These are phyloP conservation scores for Ophiothrix spiculata DNA, from an alignment of 35 echinoderm and acorn worm genomes.

Conservation along the genomic window DNA sequence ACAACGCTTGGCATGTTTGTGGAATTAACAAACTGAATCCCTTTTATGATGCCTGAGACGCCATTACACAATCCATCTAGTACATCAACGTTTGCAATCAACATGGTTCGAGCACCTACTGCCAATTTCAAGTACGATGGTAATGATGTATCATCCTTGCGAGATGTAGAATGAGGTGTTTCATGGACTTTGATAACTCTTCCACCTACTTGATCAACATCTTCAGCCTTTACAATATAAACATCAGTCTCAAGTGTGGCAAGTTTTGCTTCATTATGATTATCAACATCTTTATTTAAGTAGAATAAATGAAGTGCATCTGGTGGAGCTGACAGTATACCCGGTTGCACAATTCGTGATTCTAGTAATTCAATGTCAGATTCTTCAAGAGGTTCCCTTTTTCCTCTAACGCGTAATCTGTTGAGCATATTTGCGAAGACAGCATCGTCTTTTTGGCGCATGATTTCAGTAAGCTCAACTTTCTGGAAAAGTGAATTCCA, in stretches of 20 bases:
- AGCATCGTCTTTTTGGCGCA: conserved; percentile 57
- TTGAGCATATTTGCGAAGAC: conserved; percentile 27
- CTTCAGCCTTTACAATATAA: background rate
- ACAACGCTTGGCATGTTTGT: conserved; percentile 32
- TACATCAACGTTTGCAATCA: conserved; percentile 71
- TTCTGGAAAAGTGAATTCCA: conserved; percentile 34
- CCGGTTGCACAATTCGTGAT: background rate
- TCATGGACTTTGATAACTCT: background rate
- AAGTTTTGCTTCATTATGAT: background rate
- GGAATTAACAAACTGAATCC: conserved; percentile 16
- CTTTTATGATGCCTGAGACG: conserved; percentile 41
- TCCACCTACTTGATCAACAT: background rate
- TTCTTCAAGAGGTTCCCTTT: background rate
- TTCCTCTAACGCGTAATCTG: background rate
- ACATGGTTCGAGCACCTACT: conserved; percentile 58
- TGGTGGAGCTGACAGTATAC: background rate
- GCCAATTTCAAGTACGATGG: conserved; percentile 31
- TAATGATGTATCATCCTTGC: background rate
- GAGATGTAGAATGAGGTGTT: background rate
- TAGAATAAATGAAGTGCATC: background rate
- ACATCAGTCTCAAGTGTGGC: background rate
- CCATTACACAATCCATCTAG: conserved; percentile 73
- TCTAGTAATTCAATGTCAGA: background rate
- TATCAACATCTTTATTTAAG: background rate
- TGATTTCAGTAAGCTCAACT: conserved; percentile 43